phyloP scores from a whole-genome alignment of 2,888 invertebrate genomes.

The Aphidoletes aphidimyza region DNA sequence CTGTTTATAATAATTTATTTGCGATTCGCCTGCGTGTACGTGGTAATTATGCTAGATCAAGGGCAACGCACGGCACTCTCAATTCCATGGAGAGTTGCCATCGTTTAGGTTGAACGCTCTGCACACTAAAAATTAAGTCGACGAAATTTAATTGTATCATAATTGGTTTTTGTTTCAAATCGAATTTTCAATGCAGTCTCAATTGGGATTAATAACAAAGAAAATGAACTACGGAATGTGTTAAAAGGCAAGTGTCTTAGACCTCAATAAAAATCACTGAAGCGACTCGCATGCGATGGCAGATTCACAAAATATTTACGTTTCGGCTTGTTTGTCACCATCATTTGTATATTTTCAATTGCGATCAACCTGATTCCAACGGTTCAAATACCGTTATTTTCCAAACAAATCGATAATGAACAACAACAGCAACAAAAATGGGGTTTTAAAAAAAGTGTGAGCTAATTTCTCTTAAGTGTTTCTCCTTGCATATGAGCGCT shows the following conservation, averaged over 20 bases:
- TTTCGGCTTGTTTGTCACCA: not conserved
- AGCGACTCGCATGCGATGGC: not conserved
- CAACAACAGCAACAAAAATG: not conserved
- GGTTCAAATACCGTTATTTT: not conserved
- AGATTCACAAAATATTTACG: not conserved
- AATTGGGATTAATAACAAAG: not conserved
- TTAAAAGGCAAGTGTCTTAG: not conserved
- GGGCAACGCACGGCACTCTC: constrained; percentile 27
- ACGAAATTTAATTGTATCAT: not conserved
- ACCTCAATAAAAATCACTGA: not conserved
- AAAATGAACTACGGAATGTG: not conserved
- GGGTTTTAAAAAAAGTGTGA: constrained; percentile 1
- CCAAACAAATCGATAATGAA: not conserved
- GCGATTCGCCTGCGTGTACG: not conserved
- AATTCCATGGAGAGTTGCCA: not conserved
- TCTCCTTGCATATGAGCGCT: not conserved
- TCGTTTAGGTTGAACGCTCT: constrained; percentile 41
- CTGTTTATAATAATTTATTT: constrained; percentile 36
- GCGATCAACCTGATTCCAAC: not conserved
- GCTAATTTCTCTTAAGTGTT: constrained; percentile 2
- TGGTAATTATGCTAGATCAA: constrained; percentile 13
- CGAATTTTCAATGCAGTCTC: too few relatives aligned
- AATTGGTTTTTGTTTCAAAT: too few relatives aligned
- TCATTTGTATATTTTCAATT: not conserved
- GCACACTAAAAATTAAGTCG: not conserved